These are phyloP conservation scores for Lucinisca nassula DNA, from an alignment of 2,888 invertebrate genomes.

Conservation along the genomic window DNA sequence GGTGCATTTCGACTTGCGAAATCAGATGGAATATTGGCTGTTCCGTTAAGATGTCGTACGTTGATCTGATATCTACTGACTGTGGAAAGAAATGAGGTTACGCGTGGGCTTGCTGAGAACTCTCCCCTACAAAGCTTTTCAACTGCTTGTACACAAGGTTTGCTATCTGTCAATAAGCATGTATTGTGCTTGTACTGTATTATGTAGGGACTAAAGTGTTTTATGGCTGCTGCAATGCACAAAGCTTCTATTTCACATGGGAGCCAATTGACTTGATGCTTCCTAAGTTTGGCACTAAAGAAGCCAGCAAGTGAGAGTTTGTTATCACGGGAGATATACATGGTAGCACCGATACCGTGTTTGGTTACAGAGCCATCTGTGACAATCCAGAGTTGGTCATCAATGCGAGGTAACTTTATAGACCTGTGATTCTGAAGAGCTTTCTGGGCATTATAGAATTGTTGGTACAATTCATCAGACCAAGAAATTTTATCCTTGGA, in stretches of 20 bases:
- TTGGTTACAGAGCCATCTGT: conserved; percentile 5
- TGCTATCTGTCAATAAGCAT: no score
- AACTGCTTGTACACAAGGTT: conserved; percentile 71
- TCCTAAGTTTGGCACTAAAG: not conserved
- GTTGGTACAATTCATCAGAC: not conserved
- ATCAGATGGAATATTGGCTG: conserved; percentile 53
- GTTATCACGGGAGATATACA: no score
- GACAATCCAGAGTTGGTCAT: not conserved
- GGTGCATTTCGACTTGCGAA: conserved; percentile 56
- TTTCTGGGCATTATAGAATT: no score
- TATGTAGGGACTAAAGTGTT: not conserved
- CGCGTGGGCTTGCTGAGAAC: conserved; percentile 68
- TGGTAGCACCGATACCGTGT: not conserved
- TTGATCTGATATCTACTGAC: conserved; percentile 55
- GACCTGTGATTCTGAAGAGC: not conserved
- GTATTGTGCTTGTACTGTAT: no score
- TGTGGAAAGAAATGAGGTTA: conserved; percentile 63
- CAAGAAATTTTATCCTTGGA: not conserved
- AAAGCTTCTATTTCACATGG: no score
- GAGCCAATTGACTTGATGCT: not conserved
- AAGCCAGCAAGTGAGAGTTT: no score
- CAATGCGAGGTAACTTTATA: not conserved
- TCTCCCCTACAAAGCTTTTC: conserved; percentile 69
- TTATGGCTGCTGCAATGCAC: not conserved
- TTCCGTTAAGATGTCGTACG: conserved; percentile 40